A percentile compares a stretch with the other conserved stretches of the same genome.
Conservation (phyloP, 2,113 vertebrate species). For the Limnothrissa miodon region DNA sequence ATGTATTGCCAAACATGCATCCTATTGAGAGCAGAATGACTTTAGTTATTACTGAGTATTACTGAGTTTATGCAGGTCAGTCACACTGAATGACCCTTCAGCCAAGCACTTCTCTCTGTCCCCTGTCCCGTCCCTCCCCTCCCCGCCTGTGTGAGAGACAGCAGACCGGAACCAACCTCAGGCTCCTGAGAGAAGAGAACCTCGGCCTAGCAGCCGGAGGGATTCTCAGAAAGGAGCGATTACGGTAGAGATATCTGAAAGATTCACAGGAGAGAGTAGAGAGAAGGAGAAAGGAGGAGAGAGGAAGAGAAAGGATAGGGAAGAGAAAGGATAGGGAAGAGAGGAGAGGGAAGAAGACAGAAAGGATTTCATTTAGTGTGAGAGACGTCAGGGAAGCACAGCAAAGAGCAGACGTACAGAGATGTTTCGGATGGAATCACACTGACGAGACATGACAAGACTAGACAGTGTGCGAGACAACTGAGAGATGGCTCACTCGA, state of each 20-base stretch:
- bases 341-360: slow-evolving; percentile 24
- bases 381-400: neutral
- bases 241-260: slow-evolving; percentile 93
- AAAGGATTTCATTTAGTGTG: neutral
- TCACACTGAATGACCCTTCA: slow-evolving; percentile 30
- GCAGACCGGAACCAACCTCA: slow-evolving; percentile 84
- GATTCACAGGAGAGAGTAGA: slow-evolving; percentile 56
- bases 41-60: neutral
- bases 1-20: neutral
- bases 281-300: slow-evolving; percentile 61
- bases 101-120: slow-evolving; percentile 36
- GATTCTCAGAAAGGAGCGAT: slow-evolving; percentile 95
- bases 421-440: neutral
- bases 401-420: neutral
- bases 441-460: neutral
- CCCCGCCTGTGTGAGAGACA: neutral
- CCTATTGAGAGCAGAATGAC: neutral
- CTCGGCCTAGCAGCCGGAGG: slow-evolving; percentile 90
- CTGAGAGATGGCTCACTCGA: neutral
- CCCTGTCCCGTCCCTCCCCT: neutral
- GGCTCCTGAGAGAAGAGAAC: slow-evolving; percentile 97
- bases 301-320: slow-evolving; percentile 50
- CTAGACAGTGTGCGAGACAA: neutral
- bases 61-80: slow-evolving; percentile 10
- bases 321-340: slow-evolving; percentile 36